Base-by-base conservation (phyloP, 2,888 invertebrate species). In the Drosophila merina region DNA sequence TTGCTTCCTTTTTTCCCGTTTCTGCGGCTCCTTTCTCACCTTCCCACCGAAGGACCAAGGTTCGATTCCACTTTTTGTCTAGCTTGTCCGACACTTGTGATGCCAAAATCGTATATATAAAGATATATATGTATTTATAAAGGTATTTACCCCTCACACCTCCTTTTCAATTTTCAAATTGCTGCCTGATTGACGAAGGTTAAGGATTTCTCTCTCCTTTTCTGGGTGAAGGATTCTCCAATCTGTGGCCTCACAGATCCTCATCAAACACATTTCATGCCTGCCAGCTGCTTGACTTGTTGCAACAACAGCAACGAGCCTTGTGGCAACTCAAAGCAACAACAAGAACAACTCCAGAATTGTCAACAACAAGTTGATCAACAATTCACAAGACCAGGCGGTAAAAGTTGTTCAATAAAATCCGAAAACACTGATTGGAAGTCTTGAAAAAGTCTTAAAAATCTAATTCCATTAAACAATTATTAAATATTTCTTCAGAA, bases 21-120 rank as follows among this genome's bases (percentile, higher is more conserved):
- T 28, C 28, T 30, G 10, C n/a, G 12, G 14, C 10, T 10, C 28
- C 40, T 31, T 38, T 14, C 9, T 28, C 14, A 44, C 26, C 26
- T 44, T 25, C 33, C 55, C 66, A 45, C 54, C 66, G 71, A 63
- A 73, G 4, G 73, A 83, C 73, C 51, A 77, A 74, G 83, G 70
- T 59, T 67, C 66, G 77, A 71, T 72, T 76, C 77, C 74, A 78
- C 75, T 75, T 74, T 64, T 84, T 73, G 76, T 77, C 87, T 84
- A 88, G 84, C 86, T 74, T 76, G 72, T 76, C 77, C 64, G 77
- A 77, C 89, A 90, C 89, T 89, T 89, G 88, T 80, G 77, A 28
- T 28, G 28, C 28, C 28, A 1, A 28, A 28, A 20, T 20, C 20
- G 20, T 47, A 66, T 4, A 50, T 45, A 49, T 5, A 6, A 12